phyloP scores from a whole-genome alignment of 2,797 vertebrate species.

The Euthynnus affinis region DNA sequence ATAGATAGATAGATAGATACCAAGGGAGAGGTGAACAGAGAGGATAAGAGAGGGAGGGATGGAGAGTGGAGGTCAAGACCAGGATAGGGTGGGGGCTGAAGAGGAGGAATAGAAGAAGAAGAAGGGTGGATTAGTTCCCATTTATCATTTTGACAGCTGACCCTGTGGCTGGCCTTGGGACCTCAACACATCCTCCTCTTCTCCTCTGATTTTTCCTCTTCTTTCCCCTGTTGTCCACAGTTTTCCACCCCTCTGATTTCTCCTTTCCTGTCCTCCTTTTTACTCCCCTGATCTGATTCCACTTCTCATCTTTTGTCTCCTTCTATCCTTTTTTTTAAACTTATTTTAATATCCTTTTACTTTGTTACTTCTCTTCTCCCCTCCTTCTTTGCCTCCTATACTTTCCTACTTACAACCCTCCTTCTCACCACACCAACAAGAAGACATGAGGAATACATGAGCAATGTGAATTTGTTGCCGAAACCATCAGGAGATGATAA shows the following conservation, averaged over 20 bases:
- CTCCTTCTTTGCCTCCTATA: not conserved
- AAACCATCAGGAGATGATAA: slow-evolving; percentile 35
- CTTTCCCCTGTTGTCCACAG: slow-evolving; percentile 47
- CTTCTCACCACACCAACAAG: slow-evolving; percentile 17
- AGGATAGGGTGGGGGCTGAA: slow-evolving; percentile 47
- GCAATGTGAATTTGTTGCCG: slow-evolving; percentile 23
- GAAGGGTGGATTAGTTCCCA: slow-evolving; percentile 68
- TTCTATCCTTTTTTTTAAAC: slow-evolving; percentile 1
- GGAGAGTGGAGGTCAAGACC: slow-evolving; percentile 46
- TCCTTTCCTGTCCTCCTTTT: slow-evolving; percentile 34
- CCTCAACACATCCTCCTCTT: slow-evolving; percentile 64
- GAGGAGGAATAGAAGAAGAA: slow-evolving; percentile 57
- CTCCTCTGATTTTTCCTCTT: slow-evolving; percentile 45
- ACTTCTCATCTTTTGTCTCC: not conserved
- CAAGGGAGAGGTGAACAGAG: not conserved
- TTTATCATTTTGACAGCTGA: slow-evolving; percentile 82
- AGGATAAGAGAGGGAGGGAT: slow-evolving; percentile 25
- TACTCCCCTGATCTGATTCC: not conserved
- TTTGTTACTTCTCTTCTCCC: not conserved
- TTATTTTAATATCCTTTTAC: not conserved
- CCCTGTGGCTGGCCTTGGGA: slow-evolving; percentile 80
- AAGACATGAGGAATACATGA: slow-evolving; percentile 47
- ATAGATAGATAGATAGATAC: not conserved
- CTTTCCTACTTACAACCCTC: not conserved
- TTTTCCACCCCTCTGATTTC: slow-evolving; percentile 47